Conservation (phyloP, 2,888 invertebrate genomes). For the Julus scanicus region DNA sequence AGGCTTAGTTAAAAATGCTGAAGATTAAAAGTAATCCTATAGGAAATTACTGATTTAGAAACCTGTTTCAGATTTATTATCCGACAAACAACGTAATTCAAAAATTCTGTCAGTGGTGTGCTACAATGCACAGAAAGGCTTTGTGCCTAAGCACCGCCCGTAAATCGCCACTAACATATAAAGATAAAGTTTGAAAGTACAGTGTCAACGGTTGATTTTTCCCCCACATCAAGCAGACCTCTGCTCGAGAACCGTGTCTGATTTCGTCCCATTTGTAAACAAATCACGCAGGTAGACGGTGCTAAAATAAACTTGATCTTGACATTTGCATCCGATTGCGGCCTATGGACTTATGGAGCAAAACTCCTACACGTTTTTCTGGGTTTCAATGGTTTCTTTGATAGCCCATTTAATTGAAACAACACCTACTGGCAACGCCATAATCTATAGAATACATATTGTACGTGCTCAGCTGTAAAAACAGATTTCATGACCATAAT, state of each 20-base stretch:
- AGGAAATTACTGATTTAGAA: constrained; percentile 36
- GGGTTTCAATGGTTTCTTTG: not conserved
- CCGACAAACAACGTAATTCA: constrained; percentile 23
- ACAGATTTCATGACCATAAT: not conserved
- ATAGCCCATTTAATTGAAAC: constrained; percentile 17
- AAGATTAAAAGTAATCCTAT: constrained; percentile 30
- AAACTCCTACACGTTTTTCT: not conserved
- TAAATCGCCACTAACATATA: not conserved
- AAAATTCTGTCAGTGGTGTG: constrained; percentile 2
- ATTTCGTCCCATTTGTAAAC: constrained; percentile 34
- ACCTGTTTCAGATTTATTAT: constrained; percentile 20
- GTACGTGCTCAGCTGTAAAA: not conserved
- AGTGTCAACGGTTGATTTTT: too few relatives aligned
- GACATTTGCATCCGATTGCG: constrained; percentile 43
- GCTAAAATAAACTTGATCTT: constrained; percentile 43
- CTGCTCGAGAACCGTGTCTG: not conserved
- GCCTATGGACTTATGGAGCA: not conserved
- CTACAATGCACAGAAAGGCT: not conserved
- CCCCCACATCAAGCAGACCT: not conserved
- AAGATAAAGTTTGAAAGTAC: not conserved
- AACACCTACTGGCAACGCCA: constrained; percentile 13
- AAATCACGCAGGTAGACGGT: not conserved
- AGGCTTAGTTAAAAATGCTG: constrained; percentile 39
- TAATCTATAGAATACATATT: constrained; percentile 29
- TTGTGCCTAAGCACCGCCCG: constrained; percentile 10